Conservation (phyloP, 2,797 vertebrate species). For the Enteromius anoplus region DNA sequence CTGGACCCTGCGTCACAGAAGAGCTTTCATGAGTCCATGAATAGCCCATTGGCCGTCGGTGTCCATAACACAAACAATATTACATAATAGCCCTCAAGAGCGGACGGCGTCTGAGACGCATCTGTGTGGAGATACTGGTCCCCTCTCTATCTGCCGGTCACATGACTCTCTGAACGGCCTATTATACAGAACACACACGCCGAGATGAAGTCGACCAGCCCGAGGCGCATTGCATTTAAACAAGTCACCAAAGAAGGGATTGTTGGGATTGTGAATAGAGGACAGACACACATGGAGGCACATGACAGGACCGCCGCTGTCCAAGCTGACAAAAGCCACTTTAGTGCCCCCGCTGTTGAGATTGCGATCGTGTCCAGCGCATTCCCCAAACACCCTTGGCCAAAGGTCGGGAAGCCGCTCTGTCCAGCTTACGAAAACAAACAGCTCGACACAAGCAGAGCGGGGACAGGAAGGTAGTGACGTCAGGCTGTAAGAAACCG, state of each 20-base stretch:
- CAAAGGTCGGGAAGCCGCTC: conserved; percentile 71
- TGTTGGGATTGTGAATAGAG: conserved; percentile 19
- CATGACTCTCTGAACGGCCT: conserved; percentile 39
- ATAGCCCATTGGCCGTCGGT: conserved; percentile 23
- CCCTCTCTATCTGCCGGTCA: conserved; percentile 34
- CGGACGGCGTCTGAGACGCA: neutral
- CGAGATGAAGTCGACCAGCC: conserved; percentile 14
- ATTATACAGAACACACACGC: conserved; percentile 23
- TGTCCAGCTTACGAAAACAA: conserved; percentile 70
- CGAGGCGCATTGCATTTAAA: conserved; percentile 17
- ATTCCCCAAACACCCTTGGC: conserved; percentile 65
- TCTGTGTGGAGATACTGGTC: conserved; percentile 46
- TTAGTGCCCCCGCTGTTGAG: conserved; percentile 44
- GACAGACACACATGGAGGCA: conserved; percentile 9
- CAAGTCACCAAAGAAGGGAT: conserved; percentile 44
- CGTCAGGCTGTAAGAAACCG: conserved; percentile 50
- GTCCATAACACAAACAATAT: conserved; percentile 30
- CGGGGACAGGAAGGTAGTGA: conserved; percentile 50
- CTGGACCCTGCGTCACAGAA: conserved; percentile 10
- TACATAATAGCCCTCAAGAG: conserved; percentile 35
- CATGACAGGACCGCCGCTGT: conserved; percentile 20
- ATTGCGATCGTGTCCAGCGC: conserved; percentile 63
- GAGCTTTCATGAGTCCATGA: conserved; percentile 44
- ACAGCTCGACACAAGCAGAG: conserved; percentile 51
- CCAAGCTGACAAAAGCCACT: conserved; percentile 26